These are phyloP conservation scores for Ophioderma brevispina DNA, from an alignment of 35 echinoderm and acorn worm species.

Conservation along the genomic window DNA sequence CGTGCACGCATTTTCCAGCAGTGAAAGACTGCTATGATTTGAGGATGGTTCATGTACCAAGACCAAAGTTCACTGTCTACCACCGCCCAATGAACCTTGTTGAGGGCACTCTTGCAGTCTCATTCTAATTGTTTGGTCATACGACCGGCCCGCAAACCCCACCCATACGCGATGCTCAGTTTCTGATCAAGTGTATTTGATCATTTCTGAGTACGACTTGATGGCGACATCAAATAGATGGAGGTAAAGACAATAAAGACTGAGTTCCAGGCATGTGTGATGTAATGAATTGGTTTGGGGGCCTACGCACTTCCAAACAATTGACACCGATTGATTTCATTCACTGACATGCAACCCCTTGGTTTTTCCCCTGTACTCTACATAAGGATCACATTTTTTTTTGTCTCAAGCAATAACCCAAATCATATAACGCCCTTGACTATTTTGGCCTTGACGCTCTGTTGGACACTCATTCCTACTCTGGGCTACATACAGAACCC, in stretches of 20 bases:
- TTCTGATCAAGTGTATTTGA: constrained; percentile 21
- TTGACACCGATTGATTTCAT: background rate
- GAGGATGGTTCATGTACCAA: background rate
- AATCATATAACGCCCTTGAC: background rate
- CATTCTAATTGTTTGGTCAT: constrained; percentile 10
- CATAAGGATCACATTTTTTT: background rate
- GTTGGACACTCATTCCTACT: background rate
- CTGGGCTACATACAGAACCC: background rate
- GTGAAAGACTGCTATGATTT: too few species aligned
- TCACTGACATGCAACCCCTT: background rate
- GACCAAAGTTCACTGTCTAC: background rate
- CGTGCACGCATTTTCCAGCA: too few species aligned
- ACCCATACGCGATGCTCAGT: background rate
- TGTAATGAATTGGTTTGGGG: background rate
- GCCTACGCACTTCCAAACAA: background rate
- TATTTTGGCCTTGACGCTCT: background rate
- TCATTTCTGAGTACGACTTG: background rate
- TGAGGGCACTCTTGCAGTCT: background rate
- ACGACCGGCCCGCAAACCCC: background rate
- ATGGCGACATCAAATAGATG: background rate
- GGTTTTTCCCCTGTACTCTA: background rate
- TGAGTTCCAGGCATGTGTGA: background rate
- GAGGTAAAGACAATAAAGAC: constrained; percentile 15
- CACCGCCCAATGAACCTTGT: background rate
- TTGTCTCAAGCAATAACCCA: background rate